Evolutionary conservation across 2,113 vertebrate species (phyloP).

Genomic region (Ciconia maguari): DNA sequence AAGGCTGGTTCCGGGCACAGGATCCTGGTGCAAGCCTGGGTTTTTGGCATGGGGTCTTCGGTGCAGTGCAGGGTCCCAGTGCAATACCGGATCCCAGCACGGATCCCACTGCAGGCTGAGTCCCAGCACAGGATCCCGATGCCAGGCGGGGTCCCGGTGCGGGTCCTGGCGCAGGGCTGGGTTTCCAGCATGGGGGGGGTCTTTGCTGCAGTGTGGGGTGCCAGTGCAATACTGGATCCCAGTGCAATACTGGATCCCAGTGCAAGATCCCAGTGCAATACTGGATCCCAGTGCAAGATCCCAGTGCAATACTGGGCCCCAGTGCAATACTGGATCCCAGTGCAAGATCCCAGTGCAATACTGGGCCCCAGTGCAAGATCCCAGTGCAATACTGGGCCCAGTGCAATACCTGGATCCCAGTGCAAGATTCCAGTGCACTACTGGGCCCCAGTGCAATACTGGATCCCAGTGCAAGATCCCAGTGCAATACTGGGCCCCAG

Average conservation of each 20-base stretch:
- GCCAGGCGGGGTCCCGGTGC: no score
- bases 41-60: no score
- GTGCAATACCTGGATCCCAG: neutral
- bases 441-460: neutral
- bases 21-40: no score
- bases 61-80: neutral
- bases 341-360: no score
- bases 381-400: neutral
- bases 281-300: no score
- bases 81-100: neutral
- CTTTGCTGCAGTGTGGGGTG: neutral
- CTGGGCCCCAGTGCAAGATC: no score
- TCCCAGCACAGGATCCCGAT: neutral
- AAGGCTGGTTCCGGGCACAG: neutral
- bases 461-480: neutral
- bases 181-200: no score
- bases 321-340: no score
- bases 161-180: neutral
- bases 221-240: neutral
- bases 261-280: no score
- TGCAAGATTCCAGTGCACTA: no score
- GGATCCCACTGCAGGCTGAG: neutral
- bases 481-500: neutral
- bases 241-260: no score
- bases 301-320: no score